A percentile compares a stretch with the other conserved stretches of the same genome.
These are phyloP conservation scores for Agrotis exclamationis DNA, from an alignment of 2,888 invertebrate genomes.

Conservation along the genomic window DNA sequence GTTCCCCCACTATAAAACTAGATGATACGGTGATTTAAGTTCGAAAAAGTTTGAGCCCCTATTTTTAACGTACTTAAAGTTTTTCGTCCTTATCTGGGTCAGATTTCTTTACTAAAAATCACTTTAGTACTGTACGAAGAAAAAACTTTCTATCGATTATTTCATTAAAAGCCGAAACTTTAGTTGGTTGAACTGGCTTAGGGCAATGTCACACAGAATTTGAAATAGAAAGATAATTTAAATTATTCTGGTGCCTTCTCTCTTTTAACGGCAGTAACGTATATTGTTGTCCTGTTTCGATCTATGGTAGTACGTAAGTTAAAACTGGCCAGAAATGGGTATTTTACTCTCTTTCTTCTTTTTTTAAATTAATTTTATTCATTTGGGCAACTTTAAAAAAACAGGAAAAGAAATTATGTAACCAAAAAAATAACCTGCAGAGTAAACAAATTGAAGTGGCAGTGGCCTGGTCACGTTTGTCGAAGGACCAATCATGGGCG, in stretches of 20 bases:
- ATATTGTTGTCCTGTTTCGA: too few relatives aligned
- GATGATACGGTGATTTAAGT: conserved; percentile 15
- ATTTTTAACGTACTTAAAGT: conserved; percentile 5
- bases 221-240: not conserved
- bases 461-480: too few relatives aligned
- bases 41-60: not conserved
- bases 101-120: conserved; percentile 18
- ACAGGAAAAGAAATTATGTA: too few relatives aligned
- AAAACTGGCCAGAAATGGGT: too few relatives aligned
- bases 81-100: not conserved
- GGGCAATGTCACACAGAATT: not conserved
- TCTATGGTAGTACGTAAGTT: too few relatives aligned
- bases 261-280: too few relatives aligned
- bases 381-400: too few relatives aligned
- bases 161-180: conserved; percentile 19
- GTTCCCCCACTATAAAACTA: conserved; percentile 8
- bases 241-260: not conserved
- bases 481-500: too few relatives aligned
- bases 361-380: too few relatives aligned
- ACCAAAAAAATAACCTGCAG: too few relatives aligned
- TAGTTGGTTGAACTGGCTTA: not conserved
- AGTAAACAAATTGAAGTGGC: too few relatives aligned
- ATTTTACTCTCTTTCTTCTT: too few relatives aligned
- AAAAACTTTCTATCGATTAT: conserved; percentile 31
- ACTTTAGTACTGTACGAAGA: conserved; percentile 11